Evolutionary conservation across 2,888 invertebrate genomes (phyloP), one percentile per base, ranked within the genome.

Genomic region (Empis livida): DNA sequence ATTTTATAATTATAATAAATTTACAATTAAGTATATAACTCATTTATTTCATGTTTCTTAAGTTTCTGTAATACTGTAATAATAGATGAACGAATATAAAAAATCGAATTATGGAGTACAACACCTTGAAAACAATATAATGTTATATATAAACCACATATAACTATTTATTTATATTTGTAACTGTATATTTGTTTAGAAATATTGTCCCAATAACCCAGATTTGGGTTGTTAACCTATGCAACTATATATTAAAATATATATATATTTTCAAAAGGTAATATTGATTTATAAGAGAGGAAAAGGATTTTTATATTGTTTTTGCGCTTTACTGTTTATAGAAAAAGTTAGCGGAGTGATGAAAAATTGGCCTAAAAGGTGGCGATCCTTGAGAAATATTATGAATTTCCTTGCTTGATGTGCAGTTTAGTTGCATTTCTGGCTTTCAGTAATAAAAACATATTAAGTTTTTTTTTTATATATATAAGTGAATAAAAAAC

Each of bases 191-290:
- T 32, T 5, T 13, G 9, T 13, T 13, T 10, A 32, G 13, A 32
- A 32, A 13, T 32, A 13, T 32, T 60, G 67, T 58, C 65, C 67
- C 60, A 67, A 59, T 67, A 61, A 67, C 67, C 67, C 52, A 60
- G 53, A 61, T 68, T 54, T 57, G 61, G 67, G 65, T 65, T 64
- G 61, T 66, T 68, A 63, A 68, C 67, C 41, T 27, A 27, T n/a
- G 23, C 23, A 27, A 27, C 8, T 2, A 27, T 27, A 27, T 27
- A 27, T 6, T 5, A 8, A 27, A 6, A 8, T 27, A 27, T 27
- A 35, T n/a, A 5, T n/a, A 35, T 13, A 35, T n/a, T 35, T 13
- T 35, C 5, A n/a, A n/a, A n/a, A n/a, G 10, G 14, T n/a, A 27
- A 23, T 50, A 52, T 52, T 47, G 52, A 52, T 52, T 49, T 45